Evolutionary conservation across 2,797 vertebrate genomes (phyloP), one percentile per base, ranked within the genome.

Genomic region (Diplodus sargus): DNA sequence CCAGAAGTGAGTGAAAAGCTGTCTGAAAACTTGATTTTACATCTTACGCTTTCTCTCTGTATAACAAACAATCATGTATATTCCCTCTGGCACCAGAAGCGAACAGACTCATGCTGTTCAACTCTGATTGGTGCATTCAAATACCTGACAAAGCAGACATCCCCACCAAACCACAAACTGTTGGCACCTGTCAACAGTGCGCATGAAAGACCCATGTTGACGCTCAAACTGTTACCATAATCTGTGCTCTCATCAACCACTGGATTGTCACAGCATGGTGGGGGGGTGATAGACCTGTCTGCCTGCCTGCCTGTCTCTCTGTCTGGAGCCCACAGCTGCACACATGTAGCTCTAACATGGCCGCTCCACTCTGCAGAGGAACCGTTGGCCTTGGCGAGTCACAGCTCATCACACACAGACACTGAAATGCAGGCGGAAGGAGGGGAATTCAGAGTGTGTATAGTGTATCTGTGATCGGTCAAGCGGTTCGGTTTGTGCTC

Each of bases 331-430:
- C 80, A 85, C 78, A 86, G 86, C 87, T 87, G 86, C 78, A 87
- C 83, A 88, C 79, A 34, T 34, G 34, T 34, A 89, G 73, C 85
- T 70, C 87, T 54, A 90, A 91, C 90, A 93, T 87, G 87, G 90
- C 81, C 1, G 61, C 74, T 79, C 53, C 52, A 43, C 70, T 83
- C 81, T 47, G 70, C 15, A 57, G 72, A 76, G 69, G 77, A 81
- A 76, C 80, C 48, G 54, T 53, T 56, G 74, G 60, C 80, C 80
- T 54, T 20, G 79, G 79, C 70, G 23, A 78, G 83, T 87, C 91
- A 91, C 92, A 89, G 85, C 83, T 90, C 92, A 91, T 91, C 91
- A 88, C 86, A 79, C 88, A 86, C 67, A 81, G 61, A 88, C 86
- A 87, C 74, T 82, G 76, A 86, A 89, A 85, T 85, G 78, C 64